Evolutionary conservation across 2,113 vertebrate genomes (phyloP).

Genomic region (Ginglymostoma cirratum): DNA sequence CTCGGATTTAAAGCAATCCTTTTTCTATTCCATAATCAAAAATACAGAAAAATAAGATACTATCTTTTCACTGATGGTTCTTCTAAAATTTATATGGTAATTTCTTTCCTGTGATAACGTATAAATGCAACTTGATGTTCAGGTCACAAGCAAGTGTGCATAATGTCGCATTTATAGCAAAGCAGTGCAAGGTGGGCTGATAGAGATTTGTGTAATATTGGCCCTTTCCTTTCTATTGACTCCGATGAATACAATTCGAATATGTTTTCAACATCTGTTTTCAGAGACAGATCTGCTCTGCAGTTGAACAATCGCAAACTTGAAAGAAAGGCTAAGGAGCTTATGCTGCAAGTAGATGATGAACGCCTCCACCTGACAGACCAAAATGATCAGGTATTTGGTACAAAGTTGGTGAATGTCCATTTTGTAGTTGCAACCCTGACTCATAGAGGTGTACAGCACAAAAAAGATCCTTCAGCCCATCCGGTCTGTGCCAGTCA

Average conservation of each 20-base stretch:
- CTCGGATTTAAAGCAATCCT: no score
- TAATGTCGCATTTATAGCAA: background rate
- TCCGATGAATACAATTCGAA: slow-evolving; percentile 24
- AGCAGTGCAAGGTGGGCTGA: slow-evolving; percentile 32
- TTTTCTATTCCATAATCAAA: no score
- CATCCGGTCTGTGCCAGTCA: no score
- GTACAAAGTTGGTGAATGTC: background rate
- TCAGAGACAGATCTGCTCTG: slow-evolving; percentile 79
- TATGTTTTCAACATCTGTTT: slow-evolving; percentile 32
- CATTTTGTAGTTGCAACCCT: background rate
- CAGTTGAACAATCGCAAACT: slow-evolving; percentile 83
- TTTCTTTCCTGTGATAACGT: background rate
- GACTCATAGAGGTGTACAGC: no score
- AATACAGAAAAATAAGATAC: no score
- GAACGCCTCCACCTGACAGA: slow-evolving; percentile 82
- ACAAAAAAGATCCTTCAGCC: no score
- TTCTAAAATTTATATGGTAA: background rate
- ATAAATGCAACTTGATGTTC: background rate
- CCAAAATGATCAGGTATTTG: slow-evolving; percentile 85
- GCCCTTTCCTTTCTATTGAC: slow-evolving; percentile 13
- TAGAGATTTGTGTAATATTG: slow-evolving; percentile 9
- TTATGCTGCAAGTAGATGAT: slow-evolving; percentile 90
- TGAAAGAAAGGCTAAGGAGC: slow-evolving; percentile 89
- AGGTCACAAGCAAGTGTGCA: no score
- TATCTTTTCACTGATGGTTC: background rate